Evolutionary conservation across 2,113 vertebrate genomes (phyloP).

Genomic region (Sterrhoptilus dennistouni): DNA sequence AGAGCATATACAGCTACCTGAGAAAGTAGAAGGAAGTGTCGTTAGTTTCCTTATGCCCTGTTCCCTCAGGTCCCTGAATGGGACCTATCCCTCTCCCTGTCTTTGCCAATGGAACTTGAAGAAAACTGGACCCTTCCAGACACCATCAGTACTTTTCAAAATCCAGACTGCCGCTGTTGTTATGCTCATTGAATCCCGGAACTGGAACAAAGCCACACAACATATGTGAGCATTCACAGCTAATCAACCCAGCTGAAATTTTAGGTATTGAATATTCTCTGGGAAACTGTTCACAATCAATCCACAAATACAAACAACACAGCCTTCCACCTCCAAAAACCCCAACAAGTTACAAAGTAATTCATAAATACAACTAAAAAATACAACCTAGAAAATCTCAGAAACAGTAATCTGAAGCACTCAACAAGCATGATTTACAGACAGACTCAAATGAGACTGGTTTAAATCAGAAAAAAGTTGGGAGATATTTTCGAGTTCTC

Average conservation of each 20-base stretch:
- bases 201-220: constrained; percentile 45
- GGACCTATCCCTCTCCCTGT: not conserved
- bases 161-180: not conserved
- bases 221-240: constrained; percentile 54
- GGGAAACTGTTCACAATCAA: constrained; percentile 29
- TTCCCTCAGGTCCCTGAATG: not conserved
- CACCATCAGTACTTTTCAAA: not conserved
- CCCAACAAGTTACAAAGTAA: not conserved
- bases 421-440: not conserved
- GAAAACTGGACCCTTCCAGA: not conserved
- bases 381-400: not conserved
- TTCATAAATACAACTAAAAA: not conserved
- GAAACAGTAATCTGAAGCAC: not conserved
- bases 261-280: constrained; percentile 13
- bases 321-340: constrained; percentile 7
- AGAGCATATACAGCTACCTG: not conserved
- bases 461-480: not conserved
- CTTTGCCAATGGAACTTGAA: not conserved
- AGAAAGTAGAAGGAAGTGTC: not conserved
- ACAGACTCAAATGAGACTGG: not conserved
- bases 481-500: not conserved
- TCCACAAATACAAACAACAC: constrained; percentile 45
- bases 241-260: constrained; percentile 54
- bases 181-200: not conserved
- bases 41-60: not conserved